Evolutionary conservation across 2,113 vertebrate species (phyloP).

Genomic region (Callospermophilus lateralis): DNA sequence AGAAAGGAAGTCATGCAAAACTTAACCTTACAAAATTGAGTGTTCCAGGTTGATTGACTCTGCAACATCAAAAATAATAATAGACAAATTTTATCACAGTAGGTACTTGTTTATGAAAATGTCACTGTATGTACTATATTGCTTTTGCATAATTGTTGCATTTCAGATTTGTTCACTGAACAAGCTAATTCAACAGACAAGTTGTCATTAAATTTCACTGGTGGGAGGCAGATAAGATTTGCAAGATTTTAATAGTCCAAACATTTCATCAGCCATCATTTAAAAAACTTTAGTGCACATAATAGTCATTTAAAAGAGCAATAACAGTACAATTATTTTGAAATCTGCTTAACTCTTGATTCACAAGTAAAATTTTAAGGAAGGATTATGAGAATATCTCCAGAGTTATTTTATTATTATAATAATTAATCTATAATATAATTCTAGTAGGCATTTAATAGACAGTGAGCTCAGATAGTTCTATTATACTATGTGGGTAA

Average conservation of each 20-base stretch:
- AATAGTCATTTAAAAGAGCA: conserved; percentile 36
- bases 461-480: background rate
- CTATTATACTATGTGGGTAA: background rate
- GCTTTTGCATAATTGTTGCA: conserved; percentile 72
- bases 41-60: conserved; percentile 58
- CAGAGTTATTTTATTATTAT: background rate
- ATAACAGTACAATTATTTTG: conserved; percentile 32
- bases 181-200: conserved; percentile 77
- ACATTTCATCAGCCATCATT: conserved; percentile 57
- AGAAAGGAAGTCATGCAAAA: conserved; percentile 62
- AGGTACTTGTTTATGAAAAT: conserved; percentile 73
- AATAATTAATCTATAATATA: background rate
- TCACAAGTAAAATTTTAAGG: background rate
- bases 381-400: background rate
- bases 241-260: conserved; percentile 74
- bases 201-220: conserved; percentile 78
- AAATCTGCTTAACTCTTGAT: conserved; percentile 54
- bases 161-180: conserved; percentile 77
- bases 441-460: background rate
- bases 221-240: conserved; percentile 72
- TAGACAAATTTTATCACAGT: conserved; percentile 69
- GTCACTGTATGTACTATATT: conserved; percentile 69
- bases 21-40: conserved; percentile 62
- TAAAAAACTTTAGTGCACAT: conserved; percentile 4
- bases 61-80: conserved; percentile 75